phyloP scores from a whole-genome alignment of 2,113 vertebrate species.

The Dipodomys stephensi region DNA sequence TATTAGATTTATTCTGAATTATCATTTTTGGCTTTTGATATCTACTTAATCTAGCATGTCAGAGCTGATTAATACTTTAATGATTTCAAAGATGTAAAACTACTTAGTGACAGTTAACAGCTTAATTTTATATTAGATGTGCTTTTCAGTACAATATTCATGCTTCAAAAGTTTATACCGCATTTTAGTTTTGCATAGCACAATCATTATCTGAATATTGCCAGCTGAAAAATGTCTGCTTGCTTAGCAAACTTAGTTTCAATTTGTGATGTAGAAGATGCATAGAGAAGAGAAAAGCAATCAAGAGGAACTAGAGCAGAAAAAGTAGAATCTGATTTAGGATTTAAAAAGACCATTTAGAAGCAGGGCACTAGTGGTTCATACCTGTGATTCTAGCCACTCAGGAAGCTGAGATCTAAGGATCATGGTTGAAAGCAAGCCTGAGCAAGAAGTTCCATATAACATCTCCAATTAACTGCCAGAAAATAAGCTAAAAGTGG shows the following conservation, averaged over 20 bases:
- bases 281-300: not conserved
- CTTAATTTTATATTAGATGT: conserved; percentile 65
- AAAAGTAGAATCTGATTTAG: not conserved
- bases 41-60: conserved; percentile 64
- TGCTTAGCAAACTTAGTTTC: conserved; percentile 30
- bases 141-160: conserved; percentile 50
- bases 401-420: too few relatives aligned
- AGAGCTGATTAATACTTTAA: conserved; percentile 71
- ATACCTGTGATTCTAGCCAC: too few relatives aligned
- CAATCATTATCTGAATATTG: conserved; percentile 46
- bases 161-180: conserved; percentile 58
- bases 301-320: not conserved
- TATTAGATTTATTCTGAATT: conserved; percentile 72
- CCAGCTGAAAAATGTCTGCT: conserved; percentile 29
- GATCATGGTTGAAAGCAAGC: too few relatives aligned
- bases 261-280: conserved; percentile 8
- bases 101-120: conserved; percentile 35
- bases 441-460: too few relatives aligned
- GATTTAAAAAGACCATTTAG: not conserved
- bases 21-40: conserved; percentile 67
- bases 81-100: conserved; percentile 70
- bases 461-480: too few relatives aligned
- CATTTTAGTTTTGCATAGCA: conserved; percentile 32
- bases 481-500: too few relatives aligned
- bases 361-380: too few relatives aligned